Base-by-base conservation (phyloP, 2,113 vertebrate species). In the Misgurnus mizolepis region DNA sequence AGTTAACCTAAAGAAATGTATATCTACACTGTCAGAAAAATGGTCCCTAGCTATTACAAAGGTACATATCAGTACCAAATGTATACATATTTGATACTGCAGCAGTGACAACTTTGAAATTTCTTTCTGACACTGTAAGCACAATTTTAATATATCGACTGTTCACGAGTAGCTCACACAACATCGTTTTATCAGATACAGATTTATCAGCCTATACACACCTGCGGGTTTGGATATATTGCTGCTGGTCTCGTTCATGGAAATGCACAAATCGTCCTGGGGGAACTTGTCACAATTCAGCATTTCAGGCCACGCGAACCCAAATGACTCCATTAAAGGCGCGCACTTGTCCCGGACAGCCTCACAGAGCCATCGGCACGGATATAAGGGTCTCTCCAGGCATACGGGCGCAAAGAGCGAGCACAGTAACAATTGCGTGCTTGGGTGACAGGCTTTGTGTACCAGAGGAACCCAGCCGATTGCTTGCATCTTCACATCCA, bases 231-330 rank as follows among this genome's bases (percentile, higher is more conserved):
- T 90, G 67, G 92, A 88, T 58, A 91, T 88, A 0, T 95, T 95
- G 82, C 95, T 88, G 0, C 96, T 98, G 65, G 95, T 93, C 41
- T 92, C 86, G 14, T 94, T 93, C 14, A 53, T 47, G n/a, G 14
- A 0, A 58, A 99, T 96, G 91, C 98, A 99, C 79, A 98, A 92
- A 0, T 98, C 97, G 0, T 94, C 94, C 74, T 94, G 91, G 0
- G 97, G 97, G 15, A 96, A 99, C 93, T 96, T 95, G 90, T 96
- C 95, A 40, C 98, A 99, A 76, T 94, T 96, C 87, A 99, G 96
- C 97, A 99, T 99, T 87, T 98, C 95, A 0, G 98, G 98, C 98
- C 98, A 99, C 84, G 95, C 94, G 91, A 98, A 99, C 69, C 98
- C 98, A 60, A 96, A 99, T 76, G 96, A 93, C 92, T 97, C 94